phyloP scores from a whole-genome alignment of 2,113 vertebrate genomes.

The Lynx canadensis region DNA sequence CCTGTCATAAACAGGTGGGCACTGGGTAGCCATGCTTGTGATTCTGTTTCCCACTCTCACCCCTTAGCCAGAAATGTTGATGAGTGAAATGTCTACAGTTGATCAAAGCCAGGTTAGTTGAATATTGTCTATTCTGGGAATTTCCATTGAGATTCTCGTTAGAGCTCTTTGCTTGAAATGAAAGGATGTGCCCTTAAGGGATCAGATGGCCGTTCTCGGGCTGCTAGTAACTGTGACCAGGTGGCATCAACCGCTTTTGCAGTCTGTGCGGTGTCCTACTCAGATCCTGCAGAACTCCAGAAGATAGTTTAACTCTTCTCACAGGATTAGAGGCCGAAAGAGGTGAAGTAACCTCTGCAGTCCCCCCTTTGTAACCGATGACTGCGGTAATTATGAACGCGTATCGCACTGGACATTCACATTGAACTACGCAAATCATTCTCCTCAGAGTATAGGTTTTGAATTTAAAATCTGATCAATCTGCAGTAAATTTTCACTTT shows the following conservation, averaged over 20 bases:
- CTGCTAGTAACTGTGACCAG: not conserved
- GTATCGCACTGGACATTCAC: not conserved
- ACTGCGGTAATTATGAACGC: not conserved
- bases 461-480: not conserved
- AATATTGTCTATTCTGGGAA: not conserved
- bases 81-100: not conserved
- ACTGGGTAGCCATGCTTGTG: not conserved
- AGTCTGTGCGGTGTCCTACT: not conserved
- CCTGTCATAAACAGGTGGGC: not conserved
- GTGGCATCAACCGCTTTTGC: not conserved
- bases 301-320: not conserved
- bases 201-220: not conserved
- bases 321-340: not conserved
- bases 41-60: not conserved
- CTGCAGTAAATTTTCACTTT: not conserved
- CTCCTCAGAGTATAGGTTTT: not conserved
- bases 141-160: not conserved
- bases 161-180: not conserved
- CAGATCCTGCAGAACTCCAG: not conserved
- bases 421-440: not conserved
- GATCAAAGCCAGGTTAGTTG: not conserved
- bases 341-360: too few species aligned
- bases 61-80: not conserved
- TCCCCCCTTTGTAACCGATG: not conserved
- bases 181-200: not conserved